Percentiles rank a stretch among this genome's conserved stretches.
Conservation (phyloP, 2,888 invertebrate species). For the Melinaea menophilus region DNA sequence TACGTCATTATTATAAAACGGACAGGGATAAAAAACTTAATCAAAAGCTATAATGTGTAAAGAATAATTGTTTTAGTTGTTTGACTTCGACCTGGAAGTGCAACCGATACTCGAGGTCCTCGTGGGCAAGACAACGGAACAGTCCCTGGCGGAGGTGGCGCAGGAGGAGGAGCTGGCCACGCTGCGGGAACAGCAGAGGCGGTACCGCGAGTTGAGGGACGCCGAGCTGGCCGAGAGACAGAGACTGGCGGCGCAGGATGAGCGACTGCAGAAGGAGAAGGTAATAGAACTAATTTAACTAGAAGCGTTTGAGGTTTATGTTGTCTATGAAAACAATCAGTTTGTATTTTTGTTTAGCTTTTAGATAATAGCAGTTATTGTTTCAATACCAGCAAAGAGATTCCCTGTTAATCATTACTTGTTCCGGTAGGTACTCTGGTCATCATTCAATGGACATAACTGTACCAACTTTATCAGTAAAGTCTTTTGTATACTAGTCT, state of each 20-base stretch:
- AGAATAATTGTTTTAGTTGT: conserved; percentile 75
- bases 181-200: conserved; percentile 86
- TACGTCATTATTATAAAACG: conserved; percentile 53
- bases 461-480: too few species aligned
- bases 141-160: conserved; percentile 91
- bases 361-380: too few species aligned
- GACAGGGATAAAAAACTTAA: too few species aligned
- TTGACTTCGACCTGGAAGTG: conserved; percentile 95
- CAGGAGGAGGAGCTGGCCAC: conserved; percentile 95
- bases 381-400: too few species aligned
- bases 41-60: not conserved
- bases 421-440: too few species aligned
- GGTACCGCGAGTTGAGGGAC: conserved; percentile 81
- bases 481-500: too few species aligned
- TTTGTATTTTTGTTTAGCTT: too few species aligned
- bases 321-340: too few species aligned
- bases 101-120: conserved; percentile 92
- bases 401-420: too few species aligned
- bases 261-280: conserved; percentile 82
- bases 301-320: too few species aligned
- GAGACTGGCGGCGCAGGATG: conserved; percentile 88
- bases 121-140: conserved; percentile 93
- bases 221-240: conserved; percentile 90
- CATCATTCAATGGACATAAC: too few species aligned
- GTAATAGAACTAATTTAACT: conserved; percentile 41